A percentile compares a stretch with the other conserved stretches of the same genome.
These are phyloP conservation scores for Fissipunctia ypsillon DNA, from an alignment of 2,888 invertebrate genomes.

Conservation along the genomic window DNA sequence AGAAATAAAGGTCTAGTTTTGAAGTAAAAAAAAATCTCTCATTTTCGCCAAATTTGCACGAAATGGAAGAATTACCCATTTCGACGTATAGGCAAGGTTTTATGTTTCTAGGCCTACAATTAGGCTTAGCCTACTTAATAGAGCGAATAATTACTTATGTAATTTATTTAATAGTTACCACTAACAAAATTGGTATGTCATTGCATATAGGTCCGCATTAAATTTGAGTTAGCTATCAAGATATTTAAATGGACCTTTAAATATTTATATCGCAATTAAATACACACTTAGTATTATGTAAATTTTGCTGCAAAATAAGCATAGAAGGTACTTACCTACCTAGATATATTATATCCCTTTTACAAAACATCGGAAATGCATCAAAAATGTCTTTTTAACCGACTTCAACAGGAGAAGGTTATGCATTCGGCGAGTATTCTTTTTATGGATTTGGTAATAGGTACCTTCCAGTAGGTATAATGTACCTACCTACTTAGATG, in stretches of 20 bases:
- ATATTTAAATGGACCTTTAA: not conserved
- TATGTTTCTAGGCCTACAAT: slow-evolving; percentile 17
- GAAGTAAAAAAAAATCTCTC: too few relatives aligned
- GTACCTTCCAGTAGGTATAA: not conserved
- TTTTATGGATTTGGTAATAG: not conserved
- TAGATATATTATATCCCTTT: not conserved
- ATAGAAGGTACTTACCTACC: not conserved
- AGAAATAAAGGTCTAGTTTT: too few relatives aligned
- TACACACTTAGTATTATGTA: not conserved
- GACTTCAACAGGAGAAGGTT: too few relatives aligned
- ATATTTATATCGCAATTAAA: slow-evolving; percentile 20
- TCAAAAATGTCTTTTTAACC: too few relatives aligned
- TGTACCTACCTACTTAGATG: slow-evolving; percentile 14
- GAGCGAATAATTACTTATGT: slow-evolving; percentile 3
- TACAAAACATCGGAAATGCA: slow-evolving; percentile 25
- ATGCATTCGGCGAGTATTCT: too few relatives aligned
- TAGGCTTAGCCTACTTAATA: slow-evolving; percentile 19
- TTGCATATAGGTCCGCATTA: slow-evolving; percentile 23
- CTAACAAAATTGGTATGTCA: slow-evolving; percentile 2
- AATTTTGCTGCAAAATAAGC: not conserved
- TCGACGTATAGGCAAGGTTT: slow-evolving; percentile 4
- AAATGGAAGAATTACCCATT: too few relatives aligned
- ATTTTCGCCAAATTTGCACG: too few relatives aligned
- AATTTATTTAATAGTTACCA: slow-evolving; percentile 23
- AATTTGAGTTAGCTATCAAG: slow-evolving; percentile 12